A percentile compares a stretch with the other conserved stretches of the same genome.
Conservation (phyloP, 2,113 vertebrate genomes). For the Silurus glanis region DNA sequence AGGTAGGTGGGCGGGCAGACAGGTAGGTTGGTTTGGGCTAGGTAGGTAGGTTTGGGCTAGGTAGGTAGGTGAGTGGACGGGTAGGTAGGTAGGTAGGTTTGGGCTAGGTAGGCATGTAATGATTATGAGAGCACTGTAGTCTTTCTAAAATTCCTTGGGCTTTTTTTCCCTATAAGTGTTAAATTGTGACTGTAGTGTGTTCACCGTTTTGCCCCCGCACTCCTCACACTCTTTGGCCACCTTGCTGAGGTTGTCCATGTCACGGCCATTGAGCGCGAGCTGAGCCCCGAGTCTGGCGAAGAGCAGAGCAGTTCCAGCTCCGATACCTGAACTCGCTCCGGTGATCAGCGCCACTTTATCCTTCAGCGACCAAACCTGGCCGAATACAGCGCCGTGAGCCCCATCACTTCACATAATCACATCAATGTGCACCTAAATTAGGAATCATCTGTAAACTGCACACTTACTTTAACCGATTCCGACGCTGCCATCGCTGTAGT, state of each 20-base stretch:
- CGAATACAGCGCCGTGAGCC: not conserved
- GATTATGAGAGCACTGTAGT: not conserved
- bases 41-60: no score
- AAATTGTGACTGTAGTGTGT: not conserved
- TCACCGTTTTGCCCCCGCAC: conserved; percentile 64
- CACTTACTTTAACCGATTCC: conserved; percentile 64
- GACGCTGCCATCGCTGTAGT: conserved; percentile 56
- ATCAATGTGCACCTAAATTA: not conserved
- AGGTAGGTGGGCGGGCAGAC: no score
- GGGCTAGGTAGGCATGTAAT: not conserved
- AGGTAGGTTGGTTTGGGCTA: no score
- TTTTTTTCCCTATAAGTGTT: not conserved
- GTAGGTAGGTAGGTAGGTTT: no score
- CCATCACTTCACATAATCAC: not conserved
- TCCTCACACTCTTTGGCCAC: conserved; percentile 65
- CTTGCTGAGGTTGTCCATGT: conserved; percentile 71
- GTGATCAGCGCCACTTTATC: conserved; percentile 76
- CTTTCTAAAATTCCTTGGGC: not conserved
- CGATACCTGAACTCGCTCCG: conserved; percentile 80
- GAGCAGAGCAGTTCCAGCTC: conserved; percentile 71
- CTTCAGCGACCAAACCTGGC: conserved; percentile 69
- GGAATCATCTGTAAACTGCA: not conserved
- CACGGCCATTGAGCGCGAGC: conserved; percentile 75
- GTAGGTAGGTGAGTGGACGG: no score
- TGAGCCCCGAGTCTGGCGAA: conserved; percentile 75